phyloP scores from a whole-genome alignment of 2,797 vertebrate species.

The Sitta carolinensis region DNA sequence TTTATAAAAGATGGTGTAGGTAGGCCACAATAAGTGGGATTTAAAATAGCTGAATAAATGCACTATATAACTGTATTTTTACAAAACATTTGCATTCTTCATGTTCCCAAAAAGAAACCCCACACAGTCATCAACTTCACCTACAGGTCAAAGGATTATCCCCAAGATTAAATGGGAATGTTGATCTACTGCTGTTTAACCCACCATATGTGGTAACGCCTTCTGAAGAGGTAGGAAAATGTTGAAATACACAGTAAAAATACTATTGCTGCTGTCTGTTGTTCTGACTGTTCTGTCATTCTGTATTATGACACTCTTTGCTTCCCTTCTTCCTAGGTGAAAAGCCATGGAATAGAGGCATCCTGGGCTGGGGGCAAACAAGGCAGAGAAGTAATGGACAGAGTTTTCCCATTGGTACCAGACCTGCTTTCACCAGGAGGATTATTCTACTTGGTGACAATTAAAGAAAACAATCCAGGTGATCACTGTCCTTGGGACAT shows the following conservation, averaged over 20 bases:
- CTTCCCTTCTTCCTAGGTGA: conserved; percentile 77
- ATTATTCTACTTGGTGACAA: conserved; percentile 88
- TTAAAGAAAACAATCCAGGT: conserved; percentile 93
- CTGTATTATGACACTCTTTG: neutral
- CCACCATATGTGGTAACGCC: conserved; percentile 95
- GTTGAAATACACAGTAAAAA: neutral
- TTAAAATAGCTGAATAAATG: neutral
- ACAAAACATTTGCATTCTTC: neutral
- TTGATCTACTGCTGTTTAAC: conserved; percentile 93
- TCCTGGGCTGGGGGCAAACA: conserved; percentile 91
- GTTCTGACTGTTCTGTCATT: neutral
- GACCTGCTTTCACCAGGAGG: conserved; percentile 86
- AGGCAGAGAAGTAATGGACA: conserved; percentile 92
- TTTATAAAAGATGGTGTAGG: neutral
- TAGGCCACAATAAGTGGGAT: neutral
- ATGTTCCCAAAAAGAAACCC: neutral
- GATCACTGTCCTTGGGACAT: neutral
- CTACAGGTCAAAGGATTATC: conserved; percentile 84
- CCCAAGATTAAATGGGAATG: conserved; percentile 83
- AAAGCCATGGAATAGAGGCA: conserved; percentile 84
- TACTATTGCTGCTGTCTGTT: neutral
- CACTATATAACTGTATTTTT: neutral
- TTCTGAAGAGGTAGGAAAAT: conserved; percentile 85
- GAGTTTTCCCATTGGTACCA: conserved; percentile 84
- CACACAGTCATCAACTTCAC: neutral